Base-by-base conservation (phyloP, 1,140 invertebrate genomes). In the Thaumetopoea pityocampa region DNA sequence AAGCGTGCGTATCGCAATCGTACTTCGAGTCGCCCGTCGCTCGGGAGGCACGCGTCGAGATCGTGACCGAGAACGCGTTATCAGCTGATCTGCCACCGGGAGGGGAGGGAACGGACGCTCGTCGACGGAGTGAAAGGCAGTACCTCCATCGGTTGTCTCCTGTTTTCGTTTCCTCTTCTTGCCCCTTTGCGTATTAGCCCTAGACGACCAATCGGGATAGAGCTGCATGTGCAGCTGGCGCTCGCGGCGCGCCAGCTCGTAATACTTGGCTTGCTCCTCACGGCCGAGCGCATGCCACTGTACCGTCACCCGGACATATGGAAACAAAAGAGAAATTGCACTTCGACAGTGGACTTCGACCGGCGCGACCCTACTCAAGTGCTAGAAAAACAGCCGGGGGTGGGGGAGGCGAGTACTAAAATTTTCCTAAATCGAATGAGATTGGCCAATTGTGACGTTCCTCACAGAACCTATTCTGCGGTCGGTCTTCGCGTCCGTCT, bases 161-260 rank as follows among this genome's bases (percentile, higher is more conserved):
- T 96, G 95, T 92, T 98, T 98, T 91, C 96, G 92, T 89, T 97
- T 98, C 92, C 98, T 97, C 92, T 99, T 99, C 92, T 98, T 98
- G 89, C 94, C 94, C 88, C 94, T 94, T 89, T 94, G 93, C 88
- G 94, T 94, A 91, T 99, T 98, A 87, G 97, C 92, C 86, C 98
- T 97, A 88, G 93, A 95, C 87, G 95, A 96, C 98, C 98, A 99
- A 89, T 97, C 96, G 78, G 98, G 98, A 91, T 99, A 98, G 86
- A 97, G 92, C 91, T 98, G 95, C 94, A 97, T 96, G 90, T 98
- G 97, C 87, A 98, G 91, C 89, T 99, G 96, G 87, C 97, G 93
- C 88, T 99, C 97, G 87, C 96, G 94, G 81, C 95, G 91, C 67
- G 98, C 98, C 92, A 98, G 92, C 87, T 99, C 98, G 92, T 99